Evolutionary conservation across 2,888 invertebrate species (phyloP), one percentile per base, ranked within the genome.

Genomic region (Meteorus colon): DNA sequence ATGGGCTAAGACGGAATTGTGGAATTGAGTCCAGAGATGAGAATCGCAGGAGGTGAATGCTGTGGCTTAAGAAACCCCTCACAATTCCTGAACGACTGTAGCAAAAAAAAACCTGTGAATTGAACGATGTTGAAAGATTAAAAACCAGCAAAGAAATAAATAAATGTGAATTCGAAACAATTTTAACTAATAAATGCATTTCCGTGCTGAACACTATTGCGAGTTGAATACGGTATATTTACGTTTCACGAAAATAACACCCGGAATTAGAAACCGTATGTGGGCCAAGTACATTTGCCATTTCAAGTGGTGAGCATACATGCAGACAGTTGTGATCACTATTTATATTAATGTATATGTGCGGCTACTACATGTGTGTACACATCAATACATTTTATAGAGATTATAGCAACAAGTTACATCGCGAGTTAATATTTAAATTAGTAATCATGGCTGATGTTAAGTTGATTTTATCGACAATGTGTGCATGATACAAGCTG

Each of bases 351-450:
- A 48, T 48, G 16, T 4, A 5, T 48, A 5, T 48, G 48, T 48
- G 48, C 14, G 6, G 4, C 12, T 14, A 34, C 41, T 41, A 12
- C 12, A 41, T 41, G 41, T 12, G 41, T 41, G 12, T 48, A n/a
- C 48, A 48, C n/a, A 16, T 16, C 16, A 48, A 48, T 5, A 48
- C 48, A 48, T n/a, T 48, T 48, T 48, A 48, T 48, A 48, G 48
- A 48, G n/a, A 48, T n/a, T n/a, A 19, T 55, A 55, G 55, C 55
- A 19, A 55, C 55, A 55, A 55, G 19, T 55, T 19, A 55, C 19
- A 55, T n/a, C 6, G 10, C 55, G 19, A 55, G 19, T 55, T 55
- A 55, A 55, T 55, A 55, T 55, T 55, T 55, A 55, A 55, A 55
- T 55, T 55, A 19, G 55, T 55, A 55, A 19, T 55, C 24, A 55